These are phyloP conservation scores for Hafferia zeledoni DNA, from an alignment of 2,797 vertebrate genomes.

Conservation along the genomic window DNA sequence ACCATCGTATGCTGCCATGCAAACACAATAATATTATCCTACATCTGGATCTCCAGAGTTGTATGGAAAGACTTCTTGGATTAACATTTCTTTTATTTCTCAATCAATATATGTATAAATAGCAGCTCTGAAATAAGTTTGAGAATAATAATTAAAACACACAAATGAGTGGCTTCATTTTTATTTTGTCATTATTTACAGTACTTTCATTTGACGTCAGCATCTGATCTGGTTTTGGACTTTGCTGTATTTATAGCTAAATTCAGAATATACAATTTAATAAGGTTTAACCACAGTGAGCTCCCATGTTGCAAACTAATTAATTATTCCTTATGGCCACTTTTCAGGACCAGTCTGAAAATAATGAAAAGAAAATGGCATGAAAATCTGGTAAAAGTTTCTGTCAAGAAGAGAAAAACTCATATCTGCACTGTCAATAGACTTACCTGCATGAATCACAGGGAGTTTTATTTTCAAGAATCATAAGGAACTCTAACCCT, in stretches of 20 bases:
- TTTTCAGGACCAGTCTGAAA: not conserved
- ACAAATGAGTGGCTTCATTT: not conserved
- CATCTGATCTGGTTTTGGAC: not conserved
- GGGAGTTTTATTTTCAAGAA: not conserved
- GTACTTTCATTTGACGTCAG: not conserved
- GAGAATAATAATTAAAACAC: not conserved
- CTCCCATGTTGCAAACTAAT: not conserved
- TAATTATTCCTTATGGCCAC: not conserved
- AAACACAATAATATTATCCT: not conserved
- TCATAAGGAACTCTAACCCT: not conserved
- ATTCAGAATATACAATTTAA: not conserved
- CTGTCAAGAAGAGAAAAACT: not conserved
- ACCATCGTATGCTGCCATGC: not conserved
- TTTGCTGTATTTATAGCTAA: not conserved
- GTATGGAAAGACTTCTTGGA: not conserved
- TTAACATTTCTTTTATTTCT: not conserved
- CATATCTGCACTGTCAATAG: not conserved
- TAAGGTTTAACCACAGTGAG: not conserved
- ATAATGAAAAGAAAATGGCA: not conserved
- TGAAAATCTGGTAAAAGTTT: not conserved
- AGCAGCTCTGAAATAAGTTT: not conserved
- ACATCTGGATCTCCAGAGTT: not conserved
- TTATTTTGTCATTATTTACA: not conserved
- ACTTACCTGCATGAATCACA: not conserved
- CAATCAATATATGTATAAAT: not conserved